Evolutionary conservation across 92 coral and sea anemone species (phyloP).

Genomic region (Actinostola sp.): DNA sequence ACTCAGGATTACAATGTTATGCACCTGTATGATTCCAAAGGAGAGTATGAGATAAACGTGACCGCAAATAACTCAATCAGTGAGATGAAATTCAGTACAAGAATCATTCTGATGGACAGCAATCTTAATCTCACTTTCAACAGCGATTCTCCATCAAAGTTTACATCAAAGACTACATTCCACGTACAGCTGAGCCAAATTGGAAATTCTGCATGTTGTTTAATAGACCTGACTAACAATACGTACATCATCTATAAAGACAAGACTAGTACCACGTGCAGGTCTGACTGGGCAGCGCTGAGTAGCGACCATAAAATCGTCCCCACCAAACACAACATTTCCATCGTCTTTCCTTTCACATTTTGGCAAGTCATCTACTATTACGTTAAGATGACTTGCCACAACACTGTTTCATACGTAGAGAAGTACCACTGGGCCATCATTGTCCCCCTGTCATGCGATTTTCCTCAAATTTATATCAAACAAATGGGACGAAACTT

Average conservation of each 20-base stretch:
- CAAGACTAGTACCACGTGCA: constrained; percentile 41
- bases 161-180: constrained; percentile 41
- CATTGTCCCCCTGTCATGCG: constrained; percentile 54
- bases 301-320: constrained; percentile 25
- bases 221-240: constrained; percentile 70
- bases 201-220: constrained; percentile 77
- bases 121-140: constrained; percentile 54
- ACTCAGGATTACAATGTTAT: constrained; percentile 36
- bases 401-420: constrained; percentile 58
- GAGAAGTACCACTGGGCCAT: constrained; percentile 34
- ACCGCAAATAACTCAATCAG: constrained; percentile 79
- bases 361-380: constrained; percentile 53
- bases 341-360: constrained; percentile 22
- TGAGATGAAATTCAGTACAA: constrained; percentile 28
- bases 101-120: constrained; percentile 62
- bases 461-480: constrained; percentile 47
- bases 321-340: constrained; percentile 8
- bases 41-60: constrained; percentile 38
- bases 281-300: constrained; percentile 36
- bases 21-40: constrained; percentile 21
- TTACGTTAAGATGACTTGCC: constrained; percentile 32
- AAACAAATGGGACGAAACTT: constrained; percentile 38
- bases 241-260: constrained; percentile 64
- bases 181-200: constrained; percentile 51
- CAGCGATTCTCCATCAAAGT: constrained; percentile 63